Percentiles rank a stretch among this genome's conserved stretches.
These are phyloP conservation scores for Ips typographus DNA, from an alignment of 1,140 invertebrate species.

Conservation along the genomic window DNA sequence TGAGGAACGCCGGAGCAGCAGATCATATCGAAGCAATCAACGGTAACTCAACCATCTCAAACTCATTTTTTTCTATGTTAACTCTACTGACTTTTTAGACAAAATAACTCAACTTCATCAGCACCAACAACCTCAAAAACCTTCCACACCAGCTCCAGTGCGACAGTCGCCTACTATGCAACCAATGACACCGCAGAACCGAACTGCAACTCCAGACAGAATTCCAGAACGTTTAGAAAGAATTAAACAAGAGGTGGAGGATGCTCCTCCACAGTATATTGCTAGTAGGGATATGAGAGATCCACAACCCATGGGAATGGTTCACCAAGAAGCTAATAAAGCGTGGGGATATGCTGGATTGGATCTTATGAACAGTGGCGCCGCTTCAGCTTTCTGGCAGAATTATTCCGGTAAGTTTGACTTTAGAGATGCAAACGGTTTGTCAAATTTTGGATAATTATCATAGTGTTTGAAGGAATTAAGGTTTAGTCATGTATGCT, in stretches of 20 bases:
- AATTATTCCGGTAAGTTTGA: conserved; percentile 76
- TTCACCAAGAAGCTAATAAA: conserved; percentile 57
- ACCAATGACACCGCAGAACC: conserved; percentile 9
- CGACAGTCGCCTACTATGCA: neutral
- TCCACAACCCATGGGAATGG: conserved; percentile 51
- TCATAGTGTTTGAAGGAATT: too few relatives aligned
- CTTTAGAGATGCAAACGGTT: too few relatives aligned
- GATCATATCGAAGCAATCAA: conserved; percentile 78
- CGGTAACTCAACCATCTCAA: conserved; percentile 56
- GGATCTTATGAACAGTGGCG: conserved; percentile 72
- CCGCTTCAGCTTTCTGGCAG: conserved; percentile 82
- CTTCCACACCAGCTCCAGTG: neutral
- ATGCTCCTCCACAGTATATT: conserved; percentile 37
- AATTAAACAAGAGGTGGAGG: conserved; percentile 45
- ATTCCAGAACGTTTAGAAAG: conserved; percentile 38
- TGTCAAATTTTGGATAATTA: too few relatives aligned
- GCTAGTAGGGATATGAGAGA: conserved; percentile 37
- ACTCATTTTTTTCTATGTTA: neutral
- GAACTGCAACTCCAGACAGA: conserved; percentile 32
- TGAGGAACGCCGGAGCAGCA: conserved; percentile 74
- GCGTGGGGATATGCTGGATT: conserved; percentile 74
- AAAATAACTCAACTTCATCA: conserved; percentile 44
- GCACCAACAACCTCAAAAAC: conserved; percentile 30
- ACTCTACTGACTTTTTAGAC: conserved; percentile 40
- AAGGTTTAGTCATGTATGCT: too few relatives aligned